phyloP scores from a whole-genome alignment of 2,797 vertebrate genomes.

The Coregonus suidteri region DNA sequence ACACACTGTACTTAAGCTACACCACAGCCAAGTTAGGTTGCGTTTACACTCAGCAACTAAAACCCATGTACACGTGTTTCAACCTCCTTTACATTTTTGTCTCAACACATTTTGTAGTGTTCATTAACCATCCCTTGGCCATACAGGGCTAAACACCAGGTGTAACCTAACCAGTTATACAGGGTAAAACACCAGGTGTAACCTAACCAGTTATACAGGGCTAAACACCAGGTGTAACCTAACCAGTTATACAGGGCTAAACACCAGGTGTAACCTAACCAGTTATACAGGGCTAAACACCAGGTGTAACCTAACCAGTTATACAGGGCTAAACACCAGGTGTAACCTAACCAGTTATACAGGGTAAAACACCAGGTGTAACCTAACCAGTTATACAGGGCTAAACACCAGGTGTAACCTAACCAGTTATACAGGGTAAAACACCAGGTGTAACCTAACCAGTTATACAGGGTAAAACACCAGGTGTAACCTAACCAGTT shows the following conservation, averaged over 20 bases:
- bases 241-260: too few relatives aligned
- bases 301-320: too few relatives aligned
- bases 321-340: too few relatives aligned
- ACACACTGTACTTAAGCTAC: not conserved
- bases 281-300: too few relatives aligned
- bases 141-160: too few relatives aligned
- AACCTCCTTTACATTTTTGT: not conserved
- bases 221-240: too few relatives aligned
- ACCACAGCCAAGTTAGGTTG: not conserved
- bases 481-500: not conserved
- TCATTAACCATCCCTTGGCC: not conserved
- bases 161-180: too few relatives aligned
- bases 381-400: not conserved
- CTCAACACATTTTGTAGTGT: conserved; percentile 4
- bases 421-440: not conserved
- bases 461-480: not conserved
- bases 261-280: too few relatives aligned
- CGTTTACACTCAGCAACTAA: not conserved
- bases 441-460: not conserved
- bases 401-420: not conserved
- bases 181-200: too few relatives aligned
- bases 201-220: too few relatives aligned
- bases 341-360: not conserved
- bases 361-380: not conserved
- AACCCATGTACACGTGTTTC: conserved; percentile 10